Conservation (phyloP, 2,113 vertebrate species). For the Argyrosomus japonicus region DNA sequence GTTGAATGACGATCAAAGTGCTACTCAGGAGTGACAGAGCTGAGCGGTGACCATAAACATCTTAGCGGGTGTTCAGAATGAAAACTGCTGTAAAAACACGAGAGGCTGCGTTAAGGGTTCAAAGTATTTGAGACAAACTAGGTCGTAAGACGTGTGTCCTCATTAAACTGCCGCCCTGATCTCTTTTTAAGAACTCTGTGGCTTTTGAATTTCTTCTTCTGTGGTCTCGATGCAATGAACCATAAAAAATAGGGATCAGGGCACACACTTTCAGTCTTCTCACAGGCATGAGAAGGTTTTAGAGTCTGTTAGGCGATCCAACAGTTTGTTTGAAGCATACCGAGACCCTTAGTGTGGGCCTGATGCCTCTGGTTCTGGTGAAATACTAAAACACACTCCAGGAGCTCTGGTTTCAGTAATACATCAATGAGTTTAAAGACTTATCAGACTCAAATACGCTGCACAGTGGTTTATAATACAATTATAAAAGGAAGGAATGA, state of each 20-base stretch:
- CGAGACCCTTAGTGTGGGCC: background rate
- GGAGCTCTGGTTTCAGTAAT: background rate
- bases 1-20: conserved; percentile 32
- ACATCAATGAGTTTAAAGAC: background rate
- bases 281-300: background rate
- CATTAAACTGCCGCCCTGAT: conserved; percentile 3
- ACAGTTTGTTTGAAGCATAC: background rate
- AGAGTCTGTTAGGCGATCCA: background rate
- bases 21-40: conserved; percentile 19
- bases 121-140: background rate
- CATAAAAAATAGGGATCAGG: background rate
- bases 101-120: background rate
- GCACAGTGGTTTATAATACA: background rate
- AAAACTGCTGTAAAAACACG: conserved; percentile 6
- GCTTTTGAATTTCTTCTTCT: background rate
- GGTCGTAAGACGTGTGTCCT: background rate
- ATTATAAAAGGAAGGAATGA: background rate
- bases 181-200: background rate
- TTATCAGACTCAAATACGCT: background rate
- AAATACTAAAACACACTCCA: background rate
- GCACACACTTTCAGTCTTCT: background rate
- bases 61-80: conserved; percentile 5
- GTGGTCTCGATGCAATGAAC: background rate
- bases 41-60: conserved; percentile 15
- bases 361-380: background rate